Evolutionary conservation across 2,797 vertebrate species (phyloP).

Genomic region (Arctocebus calabarensis): DNA sequence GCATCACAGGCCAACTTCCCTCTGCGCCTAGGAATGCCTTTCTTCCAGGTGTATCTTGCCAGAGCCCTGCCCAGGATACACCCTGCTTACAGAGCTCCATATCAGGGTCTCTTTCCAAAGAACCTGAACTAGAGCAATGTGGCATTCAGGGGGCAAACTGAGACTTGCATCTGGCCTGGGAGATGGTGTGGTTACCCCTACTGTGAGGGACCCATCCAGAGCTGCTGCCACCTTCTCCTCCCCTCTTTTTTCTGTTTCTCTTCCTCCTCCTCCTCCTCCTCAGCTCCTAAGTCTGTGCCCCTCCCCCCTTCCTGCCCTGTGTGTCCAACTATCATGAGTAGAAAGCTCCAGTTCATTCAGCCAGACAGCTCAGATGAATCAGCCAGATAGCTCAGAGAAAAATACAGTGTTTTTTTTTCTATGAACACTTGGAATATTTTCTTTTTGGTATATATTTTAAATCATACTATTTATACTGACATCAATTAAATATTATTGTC

Average conservation of each 20-base stretch:
- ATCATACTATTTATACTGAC: slow-evolving; percentile 22
- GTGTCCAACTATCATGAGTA: slow-evolving; percentile 57
- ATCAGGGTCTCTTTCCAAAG: rapidly evolving
- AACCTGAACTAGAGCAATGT: rapidly evolving
- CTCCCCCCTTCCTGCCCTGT: neutral
- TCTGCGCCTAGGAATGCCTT: neutral
- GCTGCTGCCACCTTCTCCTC: neutral
- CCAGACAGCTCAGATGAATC: slow-evolving; percentile 65
- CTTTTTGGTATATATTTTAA: slow-evolving; percentile 70
- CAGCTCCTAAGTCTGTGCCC: neutral
- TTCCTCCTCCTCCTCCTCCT: too few species aligned
- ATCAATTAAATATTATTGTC: slow-evolving; percentile 21
- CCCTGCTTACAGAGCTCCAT: rapidly evolving
- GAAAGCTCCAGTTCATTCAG: slow-evolving; percentile 3
- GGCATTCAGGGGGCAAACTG: neutral
- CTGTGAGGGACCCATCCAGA: too few species aligned
- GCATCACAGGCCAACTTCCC: neutral
- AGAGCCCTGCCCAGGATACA: neutral
- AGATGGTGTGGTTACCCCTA: too few species aligned
- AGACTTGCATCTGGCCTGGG: rapidly evolving
- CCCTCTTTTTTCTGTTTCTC: too few species aligned
- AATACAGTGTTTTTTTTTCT: neutral
- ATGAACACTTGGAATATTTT: slow-evolving; percentile 67
- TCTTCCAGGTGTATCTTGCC: neutral
- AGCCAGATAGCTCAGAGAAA: slow-evolving; percentile 58